A percentile compares a stretch with the other conserved stretches of the same genome.
These are phyloP conservation scores for Pipra filicauda DNA, from an alignment of 2,113 vertebrate species.

Conservation along the genomic window DNA sequence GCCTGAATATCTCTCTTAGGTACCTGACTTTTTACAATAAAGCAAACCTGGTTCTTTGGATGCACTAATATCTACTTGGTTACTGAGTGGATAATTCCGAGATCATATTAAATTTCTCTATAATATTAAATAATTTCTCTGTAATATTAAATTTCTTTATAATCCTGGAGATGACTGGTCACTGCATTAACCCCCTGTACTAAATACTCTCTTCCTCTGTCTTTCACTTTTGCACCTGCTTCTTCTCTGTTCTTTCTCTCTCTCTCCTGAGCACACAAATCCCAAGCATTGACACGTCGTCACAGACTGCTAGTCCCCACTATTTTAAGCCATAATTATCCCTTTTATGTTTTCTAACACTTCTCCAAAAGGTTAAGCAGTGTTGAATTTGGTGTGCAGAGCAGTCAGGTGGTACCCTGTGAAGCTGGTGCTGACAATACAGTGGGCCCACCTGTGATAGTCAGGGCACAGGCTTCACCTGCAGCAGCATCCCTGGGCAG, in stretches of 20 bases:
- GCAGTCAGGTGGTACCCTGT: background rate
- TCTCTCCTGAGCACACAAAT: background rate
- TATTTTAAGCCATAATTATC: background rate
- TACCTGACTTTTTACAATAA: background rate
- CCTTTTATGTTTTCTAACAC: background rate
- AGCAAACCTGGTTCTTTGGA: background rate
- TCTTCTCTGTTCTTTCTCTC: background rate
- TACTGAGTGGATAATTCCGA: background rate
- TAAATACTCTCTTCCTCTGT: background rate
- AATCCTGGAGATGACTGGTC: background rate
- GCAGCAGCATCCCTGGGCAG: background rate
- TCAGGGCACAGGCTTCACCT: background rate
- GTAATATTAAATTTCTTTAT: background rate
- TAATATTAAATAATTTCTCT: background rate
- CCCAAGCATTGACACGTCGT: fast-evolving
- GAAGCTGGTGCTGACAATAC: background rate
- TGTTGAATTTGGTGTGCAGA: background rate
- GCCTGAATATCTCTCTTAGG: background rate
- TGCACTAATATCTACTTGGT: background rate
- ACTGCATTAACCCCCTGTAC: background rate
- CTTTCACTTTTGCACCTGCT: background rate
- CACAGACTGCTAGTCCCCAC: background rate
- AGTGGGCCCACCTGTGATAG: fast-evolving
- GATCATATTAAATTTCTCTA: background rate
- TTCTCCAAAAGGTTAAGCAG: background rate